Base-by-base conservation (phyloP, 2,888 invertebrate genomes). In the Oxyteleia sp. region DNA sequence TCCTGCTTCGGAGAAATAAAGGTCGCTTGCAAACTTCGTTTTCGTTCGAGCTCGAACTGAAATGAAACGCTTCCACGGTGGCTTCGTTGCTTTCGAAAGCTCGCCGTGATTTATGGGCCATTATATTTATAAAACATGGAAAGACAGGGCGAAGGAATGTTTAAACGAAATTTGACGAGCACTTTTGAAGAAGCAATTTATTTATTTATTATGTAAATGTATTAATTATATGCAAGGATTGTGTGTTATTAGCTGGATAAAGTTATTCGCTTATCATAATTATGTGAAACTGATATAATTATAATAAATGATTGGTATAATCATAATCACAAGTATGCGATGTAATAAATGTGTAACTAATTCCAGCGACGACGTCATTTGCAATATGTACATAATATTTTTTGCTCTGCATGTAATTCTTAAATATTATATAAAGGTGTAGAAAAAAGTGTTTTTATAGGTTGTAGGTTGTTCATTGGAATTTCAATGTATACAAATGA, bases 1-100 rank as follows among this genome's bases (percentile, higher is more conserved):
- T 93, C 93, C 93, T 92, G 90, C 89, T 92, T 90, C 86, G 81
- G 45, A 66, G 43, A 55, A 68, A 72, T 81, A 81, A 84, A 80
- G 76, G 75, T 84, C 80, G 82, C 49, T 49, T 13, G 41, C 26
- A 13, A 61, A 45, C 68, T 69, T 79, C 53, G 47, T 49, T 71
- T 71, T 71, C 74, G 23, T 69, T 81, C 32, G 32, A 43, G 43
- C 23, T 11, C 47, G 35, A 35, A 23, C 41, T 18, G 32, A 69
- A 63, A 64, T 13, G 55, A 71, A 75, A 35, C 53, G 45, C 64
- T 16, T 1, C 20, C 16, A 8, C 51, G 13, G 11, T 23, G n/a
- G 2, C 16, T 51, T 26, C 15, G 18, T 20, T 20, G 13, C 4
- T 47, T 61, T 61, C 23, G 18, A 26, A 41, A 15, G 23, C 38